phyloP scores from a whole-genome alignment of 2,113 vertebrate species.

The Isurus oxyrinchus region DNA sequence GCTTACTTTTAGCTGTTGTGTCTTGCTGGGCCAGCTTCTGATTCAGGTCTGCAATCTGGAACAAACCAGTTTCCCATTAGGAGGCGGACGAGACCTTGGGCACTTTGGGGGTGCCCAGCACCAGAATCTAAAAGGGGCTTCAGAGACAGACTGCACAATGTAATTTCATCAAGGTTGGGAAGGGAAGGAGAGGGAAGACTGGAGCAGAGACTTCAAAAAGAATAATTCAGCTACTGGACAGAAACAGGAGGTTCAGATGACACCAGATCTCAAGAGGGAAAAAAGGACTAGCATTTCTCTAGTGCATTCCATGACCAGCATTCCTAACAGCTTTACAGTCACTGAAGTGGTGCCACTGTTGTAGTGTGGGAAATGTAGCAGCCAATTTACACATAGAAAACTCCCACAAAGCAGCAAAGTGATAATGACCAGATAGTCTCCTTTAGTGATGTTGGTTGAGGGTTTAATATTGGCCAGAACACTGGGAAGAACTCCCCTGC shows the following conservation, averaged over 20 bases:
- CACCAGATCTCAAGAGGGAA: neutral
- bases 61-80: neutral
- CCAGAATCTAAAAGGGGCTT: neutral
- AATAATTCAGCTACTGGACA: too few species aligned
- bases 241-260: neutral
- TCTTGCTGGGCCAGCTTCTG: slow-evolving; percentile 58
- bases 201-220: too few species aligned
- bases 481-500: neutral
- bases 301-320: neutral
- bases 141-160: neutral
- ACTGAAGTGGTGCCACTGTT: neutral
- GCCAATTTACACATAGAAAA: neutral
- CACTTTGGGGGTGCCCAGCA: neutral
- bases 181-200: neutral
- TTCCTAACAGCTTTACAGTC: neutral
- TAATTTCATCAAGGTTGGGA: neutral
- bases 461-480: too few species aligned
- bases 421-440: neutral
- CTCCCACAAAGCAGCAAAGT: neutral
- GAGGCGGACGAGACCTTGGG: neutral
- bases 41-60: slow-evolving; percentile 60
- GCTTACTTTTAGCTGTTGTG: slow-evolving; percentile 50
- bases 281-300: neutral
- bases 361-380: neutral
- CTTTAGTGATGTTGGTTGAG: too few species aligned